Evolutionary conservation across 2,797 vertebrate species (phyloP), one percentile per base, ranked within the genome.

Genomic region (Decapterus maruadsi): DNA sequence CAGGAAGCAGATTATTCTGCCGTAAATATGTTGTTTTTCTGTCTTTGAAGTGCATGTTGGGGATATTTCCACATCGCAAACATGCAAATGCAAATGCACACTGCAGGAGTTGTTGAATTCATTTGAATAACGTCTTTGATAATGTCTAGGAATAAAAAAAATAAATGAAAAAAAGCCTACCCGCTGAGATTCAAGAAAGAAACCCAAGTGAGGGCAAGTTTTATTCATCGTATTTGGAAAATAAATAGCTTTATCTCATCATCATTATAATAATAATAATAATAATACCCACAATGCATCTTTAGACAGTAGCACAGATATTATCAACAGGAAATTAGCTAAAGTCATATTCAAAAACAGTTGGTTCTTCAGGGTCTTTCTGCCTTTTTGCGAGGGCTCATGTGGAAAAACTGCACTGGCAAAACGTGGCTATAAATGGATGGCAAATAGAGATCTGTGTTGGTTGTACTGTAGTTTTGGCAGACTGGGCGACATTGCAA

Each of bases 201-300:
- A 78, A 75, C 55, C 77, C 71, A 72, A 80, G 68, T 78, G 78
- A 88, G 78, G 68, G 70, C 45, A 61, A 64, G 55, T 90, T 93
- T 94, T 92, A 93, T 93, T 93, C 70, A 83, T 74, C 68, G 69
- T 72, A 62, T 88, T 71, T 81, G 75, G 74, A 83, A 91, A 92
- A 91, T 89, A 89, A 90, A 90, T 84, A 79, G 78, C 72, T 87
- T 89, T 68, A 85, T 91, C 72, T 89, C 66, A 71, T 42, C 10
- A 42, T 42, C 11, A 40, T 40, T 10, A 13, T 90, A 61, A 36
- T 71, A 80, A 88, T 90, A 61, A 36, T 71, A 80, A 88, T 40
- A 40, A 40, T 90, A 61, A 36, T 71, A 79, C 87, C 80, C 84
- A 90, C 83, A 91, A 90, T 83, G 83, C 74, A 81, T 87, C 53